These are phyloP conservation scores for Semaprochilodus insignis DNA, from an alignment of 2,797 vertebrate species.

Conservation along the genomic window DNA sequence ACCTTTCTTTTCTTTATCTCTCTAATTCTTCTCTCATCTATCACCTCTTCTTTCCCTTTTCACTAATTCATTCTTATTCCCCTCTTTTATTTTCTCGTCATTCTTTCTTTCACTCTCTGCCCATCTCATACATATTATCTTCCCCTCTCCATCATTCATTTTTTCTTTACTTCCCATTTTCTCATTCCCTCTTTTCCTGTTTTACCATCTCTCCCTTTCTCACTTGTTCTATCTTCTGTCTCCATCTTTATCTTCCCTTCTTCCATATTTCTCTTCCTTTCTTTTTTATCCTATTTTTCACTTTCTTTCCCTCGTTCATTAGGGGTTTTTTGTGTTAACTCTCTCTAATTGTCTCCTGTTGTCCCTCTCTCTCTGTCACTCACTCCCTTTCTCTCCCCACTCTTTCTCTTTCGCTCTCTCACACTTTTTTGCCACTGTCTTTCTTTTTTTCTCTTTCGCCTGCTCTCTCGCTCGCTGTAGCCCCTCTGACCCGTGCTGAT, in stretches of 20 bases:
- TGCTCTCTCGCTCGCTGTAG: neutral
- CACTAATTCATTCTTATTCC: constrained; percentile 25
- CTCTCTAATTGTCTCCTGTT: neutral
- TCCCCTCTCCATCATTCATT: constrained; percentile 49
- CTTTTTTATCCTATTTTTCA: neutral
- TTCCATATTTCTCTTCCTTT: neutral
- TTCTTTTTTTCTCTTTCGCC: neutral
- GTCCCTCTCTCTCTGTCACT: neutral
- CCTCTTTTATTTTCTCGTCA: constrained; percentile 38
- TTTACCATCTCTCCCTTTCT: neutral
- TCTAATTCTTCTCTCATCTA: neutral
- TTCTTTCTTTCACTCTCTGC: constrained; percentile 31
- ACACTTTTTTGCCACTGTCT: no score
- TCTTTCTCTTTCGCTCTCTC: neutral
- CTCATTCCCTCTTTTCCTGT: neutral
- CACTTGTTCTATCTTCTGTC: constrained; percentile 2
- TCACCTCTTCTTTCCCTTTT: constrained; percentile 20
- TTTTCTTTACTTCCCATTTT: constrained; percentile 17
- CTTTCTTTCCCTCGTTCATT: neutral
- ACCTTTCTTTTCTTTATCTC: neutral
- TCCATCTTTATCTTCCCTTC: neutral
- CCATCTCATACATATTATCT: neutral
- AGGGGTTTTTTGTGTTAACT: neutral
- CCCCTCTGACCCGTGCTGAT: constrained; percentile 48
- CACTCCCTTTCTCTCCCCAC: neutral